Conservation (phyloP, 92 coral and sea anemone species). For the Micromussa lordhowensis region DNA sequence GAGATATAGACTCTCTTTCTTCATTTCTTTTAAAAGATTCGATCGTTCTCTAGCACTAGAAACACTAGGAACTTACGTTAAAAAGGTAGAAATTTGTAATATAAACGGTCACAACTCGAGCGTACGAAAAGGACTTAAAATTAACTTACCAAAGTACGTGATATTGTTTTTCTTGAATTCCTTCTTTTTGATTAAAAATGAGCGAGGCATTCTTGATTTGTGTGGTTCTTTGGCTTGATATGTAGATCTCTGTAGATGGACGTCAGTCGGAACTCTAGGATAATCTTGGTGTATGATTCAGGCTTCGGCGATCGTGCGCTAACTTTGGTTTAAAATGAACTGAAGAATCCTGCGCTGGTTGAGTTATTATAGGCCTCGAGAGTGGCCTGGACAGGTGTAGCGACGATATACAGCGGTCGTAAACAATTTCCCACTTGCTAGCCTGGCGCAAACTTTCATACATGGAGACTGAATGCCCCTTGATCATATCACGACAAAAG, state of each 20-base stretch:
- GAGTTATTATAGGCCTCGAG: constrained; percentile 33
- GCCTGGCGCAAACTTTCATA: constrained; percentile 59
- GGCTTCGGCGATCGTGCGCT: constrained; percentile 23
- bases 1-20: not conserved
- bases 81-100: not conserved
- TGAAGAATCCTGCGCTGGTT: constrained; percentile 17
- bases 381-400: constrained; percentile 54
- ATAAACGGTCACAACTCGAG: not conserved
- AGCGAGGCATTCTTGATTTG: constrained; percentile 89
- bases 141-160: constrained; percentile 88
- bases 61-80: not conserved
- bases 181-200: constrained; percentile 96
- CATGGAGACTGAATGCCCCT: constrained; percentile 71
- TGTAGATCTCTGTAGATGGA: not conserved
- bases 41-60: not conserved
- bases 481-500: constrained; percentile 81
- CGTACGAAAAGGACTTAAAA: not conserved
- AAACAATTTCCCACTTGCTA: constrained; percentile 91
- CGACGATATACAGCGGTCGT: constrained; percentile 41
- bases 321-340: constrained; percentile 35
- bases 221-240: not conserved
- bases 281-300: constrained; percentile 37
- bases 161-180: constrained; percentile 90
- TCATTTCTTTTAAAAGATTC: not conserved
- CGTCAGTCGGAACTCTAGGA: constrained; percentile 15